Percentiles rank a stretch among this genome's conserved stretches.
phyloP scores from a whole-genome alignment of 2,888 invertebrate species.

The Emmelina monodactyla region DNA sequence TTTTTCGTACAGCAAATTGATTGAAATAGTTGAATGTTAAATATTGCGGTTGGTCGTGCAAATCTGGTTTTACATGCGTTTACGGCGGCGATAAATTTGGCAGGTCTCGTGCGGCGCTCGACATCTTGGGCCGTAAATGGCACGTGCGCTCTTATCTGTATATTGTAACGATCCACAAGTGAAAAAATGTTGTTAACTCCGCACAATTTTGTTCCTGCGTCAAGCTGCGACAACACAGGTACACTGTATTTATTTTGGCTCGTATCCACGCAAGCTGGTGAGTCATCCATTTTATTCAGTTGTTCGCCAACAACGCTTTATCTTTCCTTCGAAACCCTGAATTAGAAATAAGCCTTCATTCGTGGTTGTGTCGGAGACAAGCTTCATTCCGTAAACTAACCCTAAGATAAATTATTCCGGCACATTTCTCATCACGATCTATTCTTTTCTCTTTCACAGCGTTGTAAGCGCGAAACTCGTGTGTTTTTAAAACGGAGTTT shows the following conservation, averaged over 20 bases:
- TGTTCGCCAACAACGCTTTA: constrained; percentile 40
- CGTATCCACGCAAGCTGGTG: constrained; percentile 22
- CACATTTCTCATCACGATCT: constrained; percentile 53
- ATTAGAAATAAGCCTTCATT: constrained; percentile 49
- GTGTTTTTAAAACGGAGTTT: too few relatives aligned
- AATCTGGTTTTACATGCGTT: constrained; percentile 44
- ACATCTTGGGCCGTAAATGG: constrained; percentile 48
- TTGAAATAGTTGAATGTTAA: constrained; percentile 50
- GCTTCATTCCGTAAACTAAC: constrained; percentile 47
- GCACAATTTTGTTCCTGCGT: background rate
- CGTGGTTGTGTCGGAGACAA: constrained; percentile 34
- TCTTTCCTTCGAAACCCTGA: constrained; percentile 41
- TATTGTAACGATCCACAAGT: constrained; percentile 41
- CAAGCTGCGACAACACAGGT: constrained; percentile 10
- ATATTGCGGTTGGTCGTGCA: constrained; percentile 38
- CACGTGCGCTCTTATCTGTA: constrained; percentile 48
- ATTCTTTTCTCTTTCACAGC: constrained; percentile 48
- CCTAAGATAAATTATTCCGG: constrained; percentile 56
- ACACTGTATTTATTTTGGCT: constrained; percentile 26
- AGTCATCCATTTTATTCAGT: constrained; percentile 46
- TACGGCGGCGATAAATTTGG: constrained; percentile 49
- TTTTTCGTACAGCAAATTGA: constrained; percentile 50
- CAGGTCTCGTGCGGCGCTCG: constrained; percentile 34
- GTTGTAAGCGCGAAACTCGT: too few relatives aligned
- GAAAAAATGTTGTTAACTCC: constrained; percentile 35